Evolutionary conservation across 2,888 invertebrate species (phyloP).

Genomic region (Yponomeuta evonymella): DNA sequence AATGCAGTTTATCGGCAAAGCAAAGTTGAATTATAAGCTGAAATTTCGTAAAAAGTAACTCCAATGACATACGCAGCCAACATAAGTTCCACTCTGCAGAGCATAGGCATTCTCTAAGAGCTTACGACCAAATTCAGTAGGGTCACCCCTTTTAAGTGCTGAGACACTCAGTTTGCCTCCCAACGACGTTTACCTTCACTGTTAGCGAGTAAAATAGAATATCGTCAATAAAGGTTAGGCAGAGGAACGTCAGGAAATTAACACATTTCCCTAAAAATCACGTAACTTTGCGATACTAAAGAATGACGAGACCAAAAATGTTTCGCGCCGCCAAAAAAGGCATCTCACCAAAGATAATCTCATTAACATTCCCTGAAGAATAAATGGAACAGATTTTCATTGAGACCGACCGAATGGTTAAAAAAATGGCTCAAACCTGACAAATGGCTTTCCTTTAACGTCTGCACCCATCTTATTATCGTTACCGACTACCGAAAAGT

Average conservation of each 20-base stretch:
- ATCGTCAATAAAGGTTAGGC: neutral
- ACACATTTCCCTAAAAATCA: neutral
- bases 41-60: too few species aligned
- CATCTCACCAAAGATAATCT: constrained; percentile 40
- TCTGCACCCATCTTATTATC: constrained; percentile 77
- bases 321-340: constrained; percentile 14
- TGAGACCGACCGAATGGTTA: constrained; percentile 63
- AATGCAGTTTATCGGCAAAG: too few species aligned
- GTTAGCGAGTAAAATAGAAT: too few species aligned
- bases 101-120: too few species aligned
- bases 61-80: too few species aligned
- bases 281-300: neutral
- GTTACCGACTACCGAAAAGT: constrained; percentile 73
- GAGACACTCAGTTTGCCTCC: too few species aligned
- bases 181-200: too few species aligned
- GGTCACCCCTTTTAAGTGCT: too few species aligned
- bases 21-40: too few species aligned
- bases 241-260: neutral
- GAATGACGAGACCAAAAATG: neutral
- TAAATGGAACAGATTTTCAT: constrained; percentile 75
- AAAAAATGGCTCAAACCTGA: constrained; percentile 73
- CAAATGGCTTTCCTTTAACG: constrained; percentile 76
- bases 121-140: too few species aligned
- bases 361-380: constrained; percentile 58
- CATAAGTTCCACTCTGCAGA: too few species aligned